Evolutionary conservation across 2,113 vertebrate genomes (phyloP), one percentile per base, ranked within the genome.

Genomic region (Eulemur rufifrons): DNA sequence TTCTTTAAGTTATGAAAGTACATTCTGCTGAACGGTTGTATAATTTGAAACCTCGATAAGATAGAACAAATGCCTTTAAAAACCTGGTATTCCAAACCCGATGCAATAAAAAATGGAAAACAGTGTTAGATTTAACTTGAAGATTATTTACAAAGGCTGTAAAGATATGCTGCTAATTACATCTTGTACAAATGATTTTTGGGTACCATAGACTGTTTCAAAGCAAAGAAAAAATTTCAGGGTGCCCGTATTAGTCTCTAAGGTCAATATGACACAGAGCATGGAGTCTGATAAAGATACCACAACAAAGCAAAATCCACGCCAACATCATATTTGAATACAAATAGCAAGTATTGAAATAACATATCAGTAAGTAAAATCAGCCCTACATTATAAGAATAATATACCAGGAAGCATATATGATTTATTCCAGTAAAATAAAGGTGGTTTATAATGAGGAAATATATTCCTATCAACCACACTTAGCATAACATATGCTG

Each of bases 361-460:
- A 91, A 52, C 73, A 29, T 71, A 85, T 87, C 84, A 96, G 71
- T 37, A 71, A 82, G 52, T 47, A 63, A 94, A 95, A 94, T 96
- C 91, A 95, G 85, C n/a, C 47, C 64, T 54, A 56, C 4, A 32
- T 68, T 87, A 78, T 74, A 92, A 93, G 73, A 90, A 88, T 71
- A 93, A 84, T 76, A 92, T 83, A 50, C 17, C 69, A 77, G 52
- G 54, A 42, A 74, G 59, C 42, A 86, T 54, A 54, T 90, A 20
- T 45, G 7, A 91, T 91, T 95, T 92, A 87, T 94, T 64, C 20
- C 29, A 86, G 50, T 47, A 93, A 89, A 94, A 85, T 59, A 59
- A 94, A 92, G 73, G 63, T 83, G 47, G 20, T 91, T 82, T 96
- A 81, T 83, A 73, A 86, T 47, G 47, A 81, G 21, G n/a, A 85